Base-by-base conservation (phyloP, 2,797 vertebrate species). In the Allobates femoralis region DNA sequence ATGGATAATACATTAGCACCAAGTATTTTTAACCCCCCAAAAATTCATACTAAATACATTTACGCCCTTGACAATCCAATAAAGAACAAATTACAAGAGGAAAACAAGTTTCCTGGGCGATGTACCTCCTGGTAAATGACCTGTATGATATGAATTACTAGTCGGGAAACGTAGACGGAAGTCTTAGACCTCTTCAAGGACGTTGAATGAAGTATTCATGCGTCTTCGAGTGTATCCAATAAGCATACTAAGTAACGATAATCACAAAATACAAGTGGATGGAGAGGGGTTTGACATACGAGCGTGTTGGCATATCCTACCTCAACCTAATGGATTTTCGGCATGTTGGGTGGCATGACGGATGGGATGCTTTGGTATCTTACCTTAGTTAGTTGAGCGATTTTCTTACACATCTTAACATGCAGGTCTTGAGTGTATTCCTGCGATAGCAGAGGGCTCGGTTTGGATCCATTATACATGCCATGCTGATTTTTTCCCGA, bases 361-460 rank as follows among this genome's bases (percentile, higher is more conserved):
- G 55, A 60, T 58, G 55, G 67, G 51, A 56, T 66, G 79, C 2
- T 28, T n/a, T 12, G 78, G 19, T 66, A 1, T 89, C 94, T 92
- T 95, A 99, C 98, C 97, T 99, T 99, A 10, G 98, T 99, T 88
- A 99, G 97, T 95, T 99, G 98, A 21, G 98, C 98, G 75, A 99
- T 99, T 94, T 99, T 99, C 95, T 99, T 99, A 94, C 98, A 98
- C 97, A 99, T 99, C 93, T 97, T 97, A 90, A 94, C 67, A 91
- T 98, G 97, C 94, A 98, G 95, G 89, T 97, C 96, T 82, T 93
- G 93, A 89, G 91, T 94, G 89, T 95, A 94, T 88, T 95, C 96
- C 89, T 95, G 95, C 50, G 94, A 92, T 74, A 90, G 93, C 89
- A 91, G 73, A 89, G 93, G 93, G 89, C 95, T 93, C 79, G 94